Evolutionary conservation across 2,888 invertebrate genomes (phyloP).

Genomic region (Noctuana brunneofusca): DNA sequence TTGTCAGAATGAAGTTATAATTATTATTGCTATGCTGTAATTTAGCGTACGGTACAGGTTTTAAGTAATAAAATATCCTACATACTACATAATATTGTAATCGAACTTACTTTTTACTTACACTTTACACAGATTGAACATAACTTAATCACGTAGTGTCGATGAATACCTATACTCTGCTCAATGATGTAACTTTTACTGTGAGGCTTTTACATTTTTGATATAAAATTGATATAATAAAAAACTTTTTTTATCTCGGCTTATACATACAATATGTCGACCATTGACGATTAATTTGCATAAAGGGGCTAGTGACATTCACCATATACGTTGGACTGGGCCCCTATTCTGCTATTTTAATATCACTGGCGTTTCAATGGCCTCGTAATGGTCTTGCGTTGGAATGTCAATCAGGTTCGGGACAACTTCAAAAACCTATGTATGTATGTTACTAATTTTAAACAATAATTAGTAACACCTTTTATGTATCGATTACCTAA

Average conservation of each 20-base stretch:
- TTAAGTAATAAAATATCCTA: background rate
- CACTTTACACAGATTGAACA: conserved; percentile 15
- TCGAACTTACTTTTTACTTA: conserved; percentile 3
- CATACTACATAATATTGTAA: conserved; percentile 12
- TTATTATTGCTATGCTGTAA: too few relatives aligned
- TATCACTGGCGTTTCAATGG: too few relatives aligned
- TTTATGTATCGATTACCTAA: too few relatives aligned
- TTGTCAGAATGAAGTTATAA: background rate
- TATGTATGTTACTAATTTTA: too few relatives aligned
- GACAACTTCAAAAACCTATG: too few relatives aligned
- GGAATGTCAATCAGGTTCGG: too few relatives aligned
- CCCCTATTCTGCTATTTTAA: too few relatives aligned
- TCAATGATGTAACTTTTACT: conserved; percentile 34
- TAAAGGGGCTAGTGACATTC: conserved; percentile 20
- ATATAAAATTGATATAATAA: conserved; percentile 29
- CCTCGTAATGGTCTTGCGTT: too few relatives aligned
- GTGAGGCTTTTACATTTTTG: conserved; percentile 36
- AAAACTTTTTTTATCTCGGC: conserved; percentile 10
- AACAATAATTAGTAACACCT: too few relatives aligned
- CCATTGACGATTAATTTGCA: conserved; percentile 12
- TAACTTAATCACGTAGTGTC: conserved; percentile 21
- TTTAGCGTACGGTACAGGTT: background rate
- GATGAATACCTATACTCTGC: conserved; percentile 28
- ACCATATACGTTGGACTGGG: conserved; percentile 20
- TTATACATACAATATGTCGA: conserved; percentile 20